Conservation (phyloP, 2,113 vertebrate genomes). For the Eubucco bourcierii region DNA sequence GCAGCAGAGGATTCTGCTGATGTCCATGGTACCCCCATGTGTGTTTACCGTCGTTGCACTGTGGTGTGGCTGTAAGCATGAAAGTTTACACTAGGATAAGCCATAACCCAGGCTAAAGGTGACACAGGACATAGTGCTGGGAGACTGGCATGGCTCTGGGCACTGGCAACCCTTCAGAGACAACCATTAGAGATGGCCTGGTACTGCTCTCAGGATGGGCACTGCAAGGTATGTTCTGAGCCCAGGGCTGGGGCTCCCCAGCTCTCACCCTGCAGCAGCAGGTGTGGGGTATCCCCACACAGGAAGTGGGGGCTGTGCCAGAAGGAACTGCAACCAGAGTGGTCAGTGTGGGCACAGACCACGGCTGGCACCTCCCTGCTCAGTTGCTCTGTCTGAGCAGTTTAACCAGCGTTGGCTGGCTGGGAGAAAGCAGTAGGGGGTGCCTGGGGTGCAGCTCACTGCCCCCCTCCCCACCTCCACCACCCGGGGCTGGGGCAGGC, state of each 20-base stretch:
- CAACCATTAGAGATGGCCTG: rapidly evolving
- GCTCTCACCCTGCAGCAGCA: rapidly evolving
- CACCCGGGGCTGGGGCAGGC: background rate
- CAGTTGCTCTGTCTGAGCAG: background rate
- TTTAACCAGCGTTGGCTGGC: background rate
- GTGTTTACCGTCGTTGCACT: background rate
- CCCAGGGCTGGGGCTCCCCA: background rate
- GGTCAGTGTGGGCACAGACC: background rate
- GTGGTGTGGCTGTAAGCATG: rapidly evolving
- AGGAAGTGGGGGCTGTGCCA: no score
- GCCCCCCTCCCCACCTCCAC: background rate
- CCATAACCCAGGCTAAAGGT: background rate
- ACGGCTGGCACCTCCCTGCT: background rate
- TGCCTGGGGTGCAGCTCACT: background rate
- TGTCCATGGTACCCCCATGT: background rate
- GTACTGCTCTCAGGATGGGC: rapidly evolving
- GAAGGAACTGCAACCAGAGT: background rate
- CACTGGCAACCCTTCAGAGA: background rate
- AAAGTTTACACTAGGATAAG: rapidly evolving
- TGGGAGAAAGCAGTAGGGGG: background rate
- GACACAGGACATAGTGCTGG: rapidly evolving
- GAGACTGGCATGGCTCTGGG: background rate
- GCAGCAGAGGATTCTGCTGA: background rate
- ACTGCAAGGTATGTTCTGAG: no score
- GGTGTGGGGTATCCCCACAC: background rate